These are phyloP conservation scores for Aethes cnicana DNA, from an alignment of 2,888 invertebrate genomes.

Conservation along the genomic window DNA sequence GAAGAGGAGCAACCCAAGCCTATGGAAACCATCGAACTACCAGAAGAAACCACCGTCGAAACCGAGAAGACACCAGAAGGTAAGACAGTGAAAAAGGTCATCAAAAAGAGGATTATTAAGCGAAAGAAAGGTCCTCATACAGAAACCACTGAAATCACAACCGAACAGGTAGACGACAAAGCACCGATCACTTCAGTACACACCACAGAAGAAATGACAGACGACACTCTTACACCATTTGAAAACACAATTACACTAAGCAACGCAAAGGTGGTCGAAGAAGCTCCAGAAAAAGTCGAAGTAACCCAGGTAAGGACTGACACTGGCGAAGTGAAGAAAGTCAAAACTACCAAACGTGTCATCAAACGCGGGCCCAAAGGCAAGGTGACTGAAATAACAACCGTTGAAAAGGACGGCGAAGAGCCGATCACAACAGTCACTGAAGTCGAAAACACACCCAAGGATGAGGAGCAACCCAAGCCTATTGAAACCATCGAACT, in stretches of 20 bases:
- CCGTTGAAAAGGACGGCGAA: background rate
- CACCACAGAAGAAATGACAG: background rate
- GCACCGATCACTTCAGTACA: conserved; percentile 4
- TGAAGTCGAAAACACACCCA: conserved; percentile 49
- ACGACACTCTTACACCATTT: background rate
- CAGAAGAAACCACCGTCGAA: background rate
- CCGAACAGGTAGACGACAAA: conserved; percentile 2
- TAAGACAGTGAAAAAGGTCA: conserved; percentile 31
- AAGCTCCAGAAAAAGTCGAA: background rate
- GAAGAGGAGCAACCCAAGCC: no score
- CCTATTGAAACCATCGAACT: conserved; percentile 41
- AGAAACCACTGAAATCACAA: conserved; percentile 17
- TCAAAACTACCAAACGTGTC: conserved; percentile 29
- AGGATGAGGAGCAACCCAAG: conserved; percentile 35
- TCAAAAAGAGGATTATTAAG: no score
- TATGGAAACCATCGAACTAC: no score
- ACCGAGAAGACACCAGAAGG: conserved; percentile 16
- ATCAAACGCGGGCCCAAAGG: conserved; percentile 45
- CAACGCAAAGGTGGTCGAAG: background rate
- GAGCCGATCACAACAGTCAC: conserved; percentile 32
- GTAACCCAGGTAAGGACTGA: conserved; percentile 16
- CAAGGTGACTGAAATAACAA: conserved; percentile 38
- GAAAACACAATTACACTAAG: background rate
- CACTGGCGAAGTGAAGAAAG: conserved; percentile 7
- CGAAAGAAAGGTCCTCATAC: no score